Conservation (phyloP, 1,140 invertebrate species). For the Zaprionus ghesquierei region DNA sequence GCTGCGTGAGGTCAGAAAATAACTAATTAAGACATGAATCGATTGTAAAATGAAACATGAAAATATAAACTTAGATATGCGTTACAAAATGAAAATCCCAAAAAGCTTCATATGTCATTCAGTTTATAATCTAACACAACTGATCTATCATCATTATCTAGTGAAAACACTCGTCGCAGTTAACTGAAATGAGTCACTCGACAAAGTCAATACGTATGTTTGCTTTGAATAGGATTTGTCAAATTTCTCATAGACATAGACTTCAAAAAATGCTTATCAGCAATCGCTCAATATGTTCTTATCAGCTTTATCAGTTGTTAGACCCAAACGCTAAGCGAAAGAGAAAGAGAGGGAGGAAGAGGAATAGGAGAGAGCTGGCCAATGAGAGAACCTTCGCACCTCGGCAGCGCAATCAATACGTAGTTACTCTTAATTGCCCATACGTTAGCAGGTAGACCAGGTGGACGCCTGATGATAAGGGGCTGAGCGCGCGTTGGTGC, state of each 20-base stretch:
- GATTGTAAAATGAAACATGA: background rate
- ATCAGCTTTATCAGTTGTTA: background rate
- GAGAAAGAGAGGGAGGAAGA: background rate
- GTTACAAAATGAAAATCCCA: background rate
- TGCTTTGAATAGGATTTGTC: background rate
- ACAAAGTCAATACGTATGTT: background rate
- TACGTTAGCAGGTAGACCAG: conserved; percentile 24
- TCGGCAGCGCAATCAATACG: conserved; percentile 49
- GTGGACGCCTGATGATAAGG: conserved; percentile 13
- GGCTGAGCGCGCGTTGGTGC: background rate
- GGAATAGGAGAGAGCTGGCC: too few species aligned
- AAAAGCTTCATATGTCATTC: too few species aligned
- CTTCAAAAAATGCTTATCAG: background rate
- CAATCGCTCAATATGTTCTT: background rate
- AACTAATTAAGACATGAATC: background rate
- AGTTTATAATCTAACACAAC: too few species aligned
- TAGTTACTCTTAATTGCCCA: conserved; percentile 28
- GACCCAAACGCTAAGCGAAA: background rate
- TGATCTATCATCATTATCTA: too few species aligned
- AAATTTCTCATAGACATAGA: background rate
- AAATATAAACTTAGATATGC: background rate
- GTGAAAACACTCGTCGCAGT: too few species aligned
- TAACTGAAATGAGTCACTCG: too few species aligned
- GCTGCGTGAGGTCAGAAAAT: background rate
- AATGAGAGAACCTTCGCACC: conserved; percentile 10